These are phyloP conservation scores for Eulemur rubriventer DNA, from an alignment of 2,797 vertebrate species.

Conservation along the genomic window DNA sequence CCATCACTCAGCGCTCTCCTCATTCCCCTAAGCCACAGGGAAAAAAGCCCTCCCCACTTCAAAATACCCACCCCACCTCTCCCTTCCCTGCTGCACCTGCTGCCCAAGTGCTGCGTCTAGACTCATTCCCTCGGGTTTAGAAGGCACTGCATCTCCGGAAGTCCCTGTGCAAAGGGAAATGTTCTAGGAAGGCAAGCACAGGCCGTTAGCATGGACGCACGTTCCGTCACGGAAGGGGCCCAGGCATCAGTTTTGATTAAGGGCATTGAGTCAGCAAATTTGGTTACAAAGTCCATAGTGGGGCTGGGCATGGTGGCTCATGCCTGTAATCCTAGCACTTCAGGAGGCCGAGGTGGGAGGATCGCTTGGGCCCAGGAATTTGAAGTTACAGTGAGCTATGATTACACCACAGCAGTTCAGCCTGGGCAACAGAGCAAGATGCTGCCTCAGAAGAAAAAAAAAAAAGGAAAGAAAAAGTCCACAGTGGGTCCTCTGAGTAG, in stretches of 20 bases:
- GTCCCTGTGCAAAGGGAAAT: neutral
- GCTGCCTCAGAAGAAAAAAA: neutral
- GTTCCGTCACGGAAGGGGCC: neutral
- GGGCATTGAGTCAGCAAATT: neutral
- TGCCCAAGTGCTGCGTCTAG: too few species aligned
- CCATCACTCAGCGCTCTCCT: neutral
- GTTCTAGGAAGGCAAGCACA: neutral
- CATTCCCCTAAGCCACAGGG: neutral
- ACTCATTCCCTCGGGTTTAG: neutral
- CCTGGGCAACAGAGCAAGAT: neutral
- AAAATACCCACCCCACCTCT: rapidly evolving
- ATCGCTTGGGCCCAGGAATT: neutral
- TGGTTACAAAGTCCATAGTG: neutral
- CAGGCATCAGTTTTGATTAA: neutral
- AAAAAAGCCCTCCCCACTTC: neutral
- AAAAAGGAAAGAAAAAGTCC: neutral
- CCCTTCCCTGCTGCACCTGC: neutral
- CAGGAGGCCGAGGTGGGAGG: neutral
- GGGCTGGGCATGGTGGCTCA: neutral
- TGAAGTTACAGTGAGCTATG: neutral
- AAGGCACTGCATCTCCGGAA: neutral
- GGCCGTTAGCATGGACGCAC: neutral
- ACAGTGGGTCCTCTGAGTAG: neutral
- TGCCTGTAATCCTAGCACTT: neutral
- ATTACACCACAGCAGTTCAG: neutral